phyloP scores from a whole-genome alignment of 2,888 invertebrate genomes.

The Yponomeuta plumbellus region DNA sequence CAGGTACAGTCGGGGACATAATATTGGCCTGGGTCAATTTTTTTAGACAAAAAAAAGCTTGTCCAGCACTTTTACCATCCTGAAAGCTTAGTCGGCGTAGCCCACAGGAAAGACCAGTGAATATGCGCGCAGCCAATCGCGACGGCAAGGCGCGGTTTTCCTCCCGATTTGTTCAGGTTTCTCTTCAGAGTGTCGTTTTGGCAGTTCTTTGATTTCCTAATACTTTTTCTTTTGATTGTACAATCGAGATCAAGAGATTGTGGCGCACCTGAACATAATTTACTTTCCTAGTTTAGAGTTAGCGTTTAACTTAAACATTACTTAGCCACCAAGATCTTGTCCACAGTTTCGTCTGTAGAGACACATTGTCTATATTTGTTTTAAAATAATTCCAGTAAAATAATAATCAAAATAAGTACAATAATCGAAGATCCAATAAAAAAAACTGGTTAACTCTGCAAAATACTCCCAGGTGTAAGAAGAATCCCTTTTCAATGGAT shows the following conservation, averaged over 20 bases:
- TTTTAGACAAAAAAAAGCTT: too few species aligned
- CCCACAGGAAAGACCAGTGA: too few species aligned
- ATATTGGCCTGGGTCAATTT: too few species aligned
- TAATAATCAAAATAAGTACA: too few species aligned
- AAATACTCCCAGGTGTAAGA: background rate
- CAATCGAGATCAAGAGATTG: conserved; percentile 10
- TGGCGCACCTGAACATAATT: conserved; percentile 4
- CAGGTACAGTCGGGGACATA: background rate
- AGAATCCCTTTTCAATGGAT: background rate
- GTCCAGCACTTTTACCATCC: too few species aligned
- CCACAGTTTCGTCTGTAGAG: background rate
- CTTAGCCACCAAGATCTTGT: background rate
- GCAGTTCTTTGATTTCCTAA: too few species aligned
- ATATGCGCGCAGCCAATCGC: too few species aligned
- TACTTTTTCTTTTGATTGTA: background rate
- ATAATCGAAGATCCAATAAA: background rate
- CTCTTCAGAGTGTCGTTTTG: too few species aligned
- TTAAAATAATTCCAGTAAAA: too few species aligned
- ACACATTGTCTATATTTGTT: too few species aligned
- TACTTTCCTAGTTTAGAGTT: background rate
- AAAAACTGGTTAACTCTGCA: background rate
- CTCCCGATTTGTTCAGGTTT: background rate
- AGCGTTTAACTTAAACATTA: background rate
- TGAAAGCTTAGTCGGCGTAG: too few species aligned
- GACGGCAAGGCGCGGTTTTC: too few species aligned